phyloP scores from a whole-genome alignment of 30 jellyfish, hydroid and myxozoan species.

The Sanderia malayensis region DNA sequence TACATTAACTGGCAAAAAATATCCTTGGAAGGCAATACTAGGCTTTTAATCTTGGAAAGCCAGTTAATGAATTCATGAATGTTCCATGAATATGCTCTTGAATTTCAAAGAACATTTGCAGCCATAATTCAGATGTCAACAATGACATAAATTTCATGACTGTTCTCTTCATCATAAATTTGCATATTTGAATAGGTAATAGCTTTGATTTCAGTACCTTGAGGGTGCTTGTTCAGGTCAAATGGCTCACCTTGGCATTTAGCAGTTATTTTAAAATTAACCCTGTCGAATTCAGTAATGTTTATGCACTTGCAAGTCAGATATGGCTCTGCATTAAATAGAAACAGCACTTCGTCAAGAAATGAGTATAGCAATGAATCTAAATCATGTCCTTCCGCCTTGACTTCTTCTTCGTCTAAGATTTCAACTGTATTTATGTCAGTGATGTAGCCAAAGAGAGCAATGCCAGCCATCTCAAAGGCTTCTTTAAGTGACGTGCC shows the following conservation, averaged over 20 bases:
- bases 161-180: constrained; percentile 55
- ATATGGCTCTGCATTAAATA: constrained; percentile 87
- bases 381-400: constrained; percentile 93
- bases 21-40: too few species aligned
- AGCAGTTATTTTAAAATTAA: constrained; percentile 69
- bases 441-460: constrained; percentile 87
- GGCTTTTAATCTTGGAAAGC: too few species aligned
- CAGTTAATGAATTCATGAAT: too few species aligned
- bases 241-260: constrained; percentile 86
- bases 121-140: constrained; percentile 89
- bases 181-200: constrained; percentile 97
- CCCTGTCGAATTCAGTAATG: constrained; percentile 75
- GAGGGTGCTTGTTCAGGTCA: constrained; percentile 87
- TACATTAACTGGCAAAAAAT: too few species aligned
- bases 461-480: constrained; percentile 86
- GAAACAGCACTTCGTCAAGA: constrained; percentile 85
- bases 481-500: constrained; percentile 78
- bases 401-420: constrained; percentile 54
- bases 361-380: constrained; percentile 76
- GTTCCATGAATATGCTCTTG: too few species aligned
- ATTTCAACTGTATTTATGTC: constrained; percentile 71
- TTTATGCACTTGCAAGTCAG: constrained; percentile 60
- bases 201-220: constrained; percentile 99
- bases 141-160: constrained; percentile 79
- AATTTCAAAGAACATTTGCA: too few species aligned